Conservation (phyloP, 2,797 vertebrate genomes). For the Xenops minutus region DNA sequence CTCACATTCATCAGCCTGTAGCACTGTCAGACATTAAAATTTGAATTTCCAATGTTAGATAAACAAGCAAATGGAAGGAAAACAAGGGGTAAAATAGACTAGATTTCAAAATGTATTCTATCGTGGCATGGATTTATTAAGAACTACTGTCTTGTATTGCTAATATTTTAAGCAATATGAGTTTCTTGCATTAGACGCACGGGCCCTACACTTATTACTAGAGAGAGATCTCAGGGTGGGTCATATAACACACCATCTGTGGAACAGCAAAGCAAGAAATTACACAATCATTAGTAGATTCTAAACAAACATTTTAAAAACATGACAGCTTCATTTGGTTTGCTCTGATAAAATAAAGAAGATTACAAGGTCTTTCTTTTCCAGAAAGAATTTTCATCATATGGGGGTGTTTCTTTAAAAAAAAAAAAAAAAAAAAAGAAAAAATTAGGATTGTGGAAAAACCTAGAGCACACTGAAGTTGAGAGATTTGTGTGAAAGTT, state of each 20-base stretch:
- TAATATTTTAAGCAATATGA: background rate
- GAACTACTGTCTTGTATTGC: background rate
- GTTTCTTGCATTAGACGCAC: background rate
- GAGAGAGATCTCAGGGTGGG: background rate
- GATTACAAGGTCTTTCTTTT: background rate
- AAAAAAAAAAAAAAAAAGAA: background rate
- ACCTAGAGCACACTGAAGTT: background rate
- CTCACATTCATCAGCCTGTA: constrained; percentile 4
- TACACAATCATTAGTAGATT: background rate
- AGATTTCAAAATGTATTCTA: background rate
- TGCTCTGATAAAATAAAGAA: background rate
- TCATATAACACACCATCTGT: background rate
- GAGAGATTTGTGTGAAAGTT: background rate
- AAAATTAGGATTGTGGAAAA: background rate
- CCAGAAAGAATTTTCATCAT: background rate
- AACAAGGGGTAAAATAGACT: background rate
- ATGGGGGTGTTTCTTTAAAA: background rate
- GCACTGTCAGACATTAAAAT: background rate
- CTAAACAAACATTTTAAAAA: background rate
- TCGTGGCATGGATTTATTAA: background rate
- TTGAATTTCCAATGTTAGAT: background rate
- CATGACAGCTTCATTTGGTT: background rate
- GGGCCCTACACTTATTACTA: background rate
- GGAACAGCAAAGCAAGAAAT: background rate
- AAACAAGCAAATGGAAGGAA: background rate